Percentiles rank a stretch among this genome's conserved stretches.
Evolutionary conservation across 2,888 invertebrate genomes (phyloP).

Genomic region (Drosophila mayaguana): DNA sequence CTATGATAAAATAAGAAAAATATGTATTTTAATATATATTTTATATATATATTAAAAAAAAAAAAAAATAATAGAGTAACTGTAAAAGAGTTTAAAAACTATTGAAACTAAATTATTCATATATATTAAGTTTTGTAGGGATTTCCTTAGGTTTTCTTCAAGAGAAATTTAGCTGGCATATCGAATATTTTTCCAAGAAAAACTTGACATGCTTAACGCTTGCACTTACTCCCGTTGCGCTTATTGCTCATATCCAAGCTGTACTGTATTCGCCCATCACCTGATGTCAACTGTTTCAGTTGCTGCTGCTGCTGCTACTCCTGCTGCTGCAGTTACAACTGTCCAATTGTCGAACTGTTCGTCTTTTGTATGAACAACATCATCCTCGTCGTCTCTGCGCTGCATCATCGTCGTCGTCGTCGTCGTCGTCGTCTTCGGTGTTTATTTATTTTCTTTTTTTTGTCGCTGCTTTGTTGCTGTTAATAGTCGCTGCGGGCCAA

Average conservation of each 20-base stretch:
- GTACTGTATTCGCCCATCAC: slow-evolving; percentile 43
- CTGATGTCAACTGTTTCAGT: slow-evolving; percentile 54
- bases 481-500: slow-evolving; percentile 76
- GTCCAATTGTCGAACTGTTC: slow-evolving; percentile 10
- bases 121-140: background rate
- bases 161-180: too few relatives aligned
- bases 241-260: background rate
- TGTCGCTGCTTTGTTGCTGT: slow-evolving; percentile 67
- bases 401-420: slow-evolving; percentile 16
- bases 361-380: slow-evolving; percentile 45
- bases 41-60: too few relatives aligned
- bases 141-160: background rate
- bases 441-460: slow-evolving; percentile 24
- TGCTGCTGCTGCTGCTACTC: background rate
- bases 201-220: too few relatives aligned
- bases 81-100: background rate
- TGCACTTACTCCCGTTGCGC: background rate
- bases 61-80: background rate
- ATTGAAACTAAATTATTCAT: background rate
- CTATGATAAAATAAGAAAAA: too few relatives aligned
- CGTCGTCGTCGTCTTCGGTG: slow-evolving; percentile 22
- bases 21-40: too few relatives aligned
- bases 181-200: too few relatives aligned
- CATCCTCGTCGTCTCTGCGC: slow-evolving; percentile 33
- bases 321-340: slow-evolving; percentile 8